Evolutionary conservation across 1,140 invertebrate genomes (phyloP), one percentile per base, ranked within the genome.

Genomic region (Coptotermes formosanus): DNA sequence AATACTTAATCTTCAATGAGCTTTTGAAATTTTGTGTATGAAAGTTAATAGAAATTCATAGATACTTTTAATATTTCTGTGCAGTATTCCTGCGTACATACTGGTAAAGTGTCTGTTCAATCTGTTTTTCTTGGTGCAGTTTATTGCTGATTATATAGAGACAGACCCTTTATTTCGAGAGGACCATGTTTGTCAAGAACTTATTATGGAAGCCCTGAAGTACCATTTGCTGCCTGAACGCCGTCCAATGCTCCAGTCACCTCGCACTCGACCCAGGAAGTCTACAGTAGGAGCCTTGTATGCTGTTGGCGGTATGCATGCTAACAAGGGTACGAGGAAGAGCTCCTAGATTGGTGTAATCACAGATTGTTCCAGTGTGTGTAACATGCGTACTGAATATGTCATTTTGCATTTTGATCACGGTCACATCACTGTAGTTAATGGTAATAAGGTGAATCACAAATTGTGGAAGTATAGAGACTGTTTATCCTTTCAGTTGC

Each of bases 191-290:
- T 97, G 96, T 89, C 96, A 97, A 89, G 95, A 96, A 88, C 91
- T 99, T 59, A 95, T 98, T 84, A 97, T 98, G 94, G 97, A 98
- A 91, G 97, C 97, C 55, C 93, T 98, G 86, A 98, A 97, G 89
- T 98, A 97, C 93, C 97, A 98, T 90, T 91, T 98, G 25, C 90
- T 98, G 86, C 97, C 97, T 12, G 97, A 98, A 89, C 91, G 97
- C 85, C 91, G 97, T 52, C 94, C 95, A 85, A 93, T 95, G 86
- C 93, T 97, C 87, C 94, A 95, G 87, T 95, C 95, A 86, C 93
- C 94, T 75, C 93, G 97, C 88, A 98, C 97, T 6, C 94, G 95
- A 88, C 97, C 97, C 0, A 92, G 97, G 64, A 98, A 98, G 90
- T 97, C 97, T 1, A 98, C 97, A 3, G 96, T 98, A 85, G 97